Percentiles rank a stretch among this genome's conserved stretches.
phyloP scores from a whole-genome alignment of 2,888 invertebrate genomes.

The Agrochola macilenta region DNA sequence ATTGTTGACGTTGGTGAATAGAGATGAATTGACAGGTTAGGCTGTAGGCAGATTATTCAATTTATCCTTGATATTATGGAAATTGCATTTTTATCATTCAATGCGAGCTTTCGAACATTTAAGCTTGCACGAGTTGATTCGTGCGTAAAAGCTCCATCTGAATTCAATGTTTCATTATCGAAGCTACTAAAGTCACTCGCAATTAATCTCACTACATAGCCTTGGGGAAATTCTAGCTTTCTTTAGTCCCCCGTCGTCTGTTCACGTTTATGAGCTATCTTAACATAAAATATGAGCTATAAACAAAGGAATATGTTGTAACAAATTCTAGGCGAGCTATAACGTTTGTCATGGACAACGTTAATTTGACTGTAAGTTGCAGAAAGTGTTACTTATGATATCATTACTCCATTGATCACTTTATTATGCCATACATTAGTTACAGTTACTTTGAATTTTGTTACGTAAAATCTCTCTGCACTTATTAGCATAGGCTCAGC shows the following conservation, averaged over 20 bases:
- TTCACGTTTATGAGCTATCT: constrained; percentile 48
- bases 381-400: constrained; percentile 48
- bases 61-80: constrained; percentile 3
- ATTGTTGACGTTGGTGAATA: constrained; percentile 43
- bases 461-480: constrained; percentile 43
- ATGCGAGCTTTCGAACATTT: background rate
- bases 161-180: constrained; percentile 27
- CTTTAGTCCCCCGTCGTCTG: constrained; percentile 24
- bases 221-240: constrained; percentile 49
- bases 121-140: background rate
- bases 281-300: constrained; percentile 49
- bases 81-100: constrained; percentile 7
- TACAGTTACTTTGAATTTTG: constrained; percentile 24
- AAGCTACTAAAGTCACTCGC: constrained; percentile 5
- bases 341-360: constrained; percentile 48
- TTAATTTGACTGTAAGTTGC: constrained; percentile 48
- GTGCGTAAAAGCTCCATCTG: constrained; percentile 26
- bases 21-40: constrained; percentile 17
- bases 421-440: constrained; percentile 55
- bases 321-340: constrained; percentile 33
- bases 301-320: constrained; percentile 42
- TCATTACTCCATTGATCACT: constrained; percentile 52
- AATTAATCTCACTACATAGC: constrained; percentile 35
- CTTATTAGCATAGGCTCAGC: constrained; percentile 51
- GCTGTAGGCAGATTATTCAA: constrained; percentile 16